Evolutionary conservation across 2,113 vertebrate genomes (phyloP).

Genomic region (Myotis yumanensis): DNA sequence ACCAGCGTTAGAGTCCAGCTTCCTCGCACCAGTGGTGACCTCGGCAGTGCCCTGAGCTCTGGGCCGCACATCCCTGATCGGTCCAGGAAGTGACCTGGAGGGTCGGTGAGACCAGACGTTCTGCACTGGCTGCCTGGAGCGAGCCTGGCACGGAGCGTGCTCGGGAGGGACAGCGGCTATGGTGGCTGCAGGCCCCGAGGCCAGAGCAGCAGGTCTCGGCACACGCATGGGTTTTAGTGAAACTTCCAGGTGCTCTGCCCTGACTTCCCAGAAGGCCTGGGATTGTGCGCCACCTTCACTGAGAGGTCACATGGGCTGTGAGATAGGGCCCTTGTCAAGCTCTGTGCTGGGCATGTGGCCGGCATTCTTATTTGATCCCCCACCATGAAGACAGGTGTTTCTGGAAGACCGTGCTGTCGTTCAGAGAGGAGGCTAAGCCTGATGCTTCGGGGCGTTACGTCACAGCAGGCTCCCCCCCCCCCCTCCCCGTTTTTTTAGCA

Average conservation of each 20-base stretch:
- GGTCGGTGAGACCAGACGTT: neutral
- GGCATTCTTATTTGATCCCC: neutral
- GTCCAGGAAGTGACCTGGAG: neutral
- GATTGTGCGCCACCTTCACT: neutral
- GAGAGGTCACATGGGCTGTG: neutral
- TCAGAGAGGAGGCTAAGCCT: neutral
- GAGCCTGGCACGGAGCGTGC: neutral
- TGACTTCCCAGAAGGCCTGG: slow-evolving; percentile 17
- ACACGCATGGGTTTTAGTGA: neutral
- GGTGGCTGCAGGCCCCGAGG: accelerated
- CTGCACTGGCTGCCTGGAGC: neutral
- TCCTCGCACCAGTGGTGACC: neutral
- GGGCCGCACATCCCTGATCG: neutral
- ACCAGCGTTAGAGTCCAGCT: neutral
- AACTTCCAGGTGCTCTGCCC: neutral
- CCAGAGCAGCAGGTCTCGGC: neutral
- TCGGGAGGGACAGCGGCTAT: neutral
- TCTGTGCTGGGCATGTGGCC: neutral
- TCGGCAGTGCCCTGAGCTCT: neutral
- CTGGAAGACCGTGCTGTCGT: neutral
- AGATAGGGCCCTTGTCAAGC: neutral
- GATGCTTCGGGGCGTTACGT: neutral
- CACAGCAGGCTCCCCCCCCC: too few species aligned
- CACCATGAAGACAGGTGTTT: neutral
- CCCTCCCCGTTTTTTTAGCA: too few species aligned